These are phyloP conservation scores for Menidia beryllina DNA, from an alignment of 2,113 vertebrate species.

Conservation along the genomic window DNA sequence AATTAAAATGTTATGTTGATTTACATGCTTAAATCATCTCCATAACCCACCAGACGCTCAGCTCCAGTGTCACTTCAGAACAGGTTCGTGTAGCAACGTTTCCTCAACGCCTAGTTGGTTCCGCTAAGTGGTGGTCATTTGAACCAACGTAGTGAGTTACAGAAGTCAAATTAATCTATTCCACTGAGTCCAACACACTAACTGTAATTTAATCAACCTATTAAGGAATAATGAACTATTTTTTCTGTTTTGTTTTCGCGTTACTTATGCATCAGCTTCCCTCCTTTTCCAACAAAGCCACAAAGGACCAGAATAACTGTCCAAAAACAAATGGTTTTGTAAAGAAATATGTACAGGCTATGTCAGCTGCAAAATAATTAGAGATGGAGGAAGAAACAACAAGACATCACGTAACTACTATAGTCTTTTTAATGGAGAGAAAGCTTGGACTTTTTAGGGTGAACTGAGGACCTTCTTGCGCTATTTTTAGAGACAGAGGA, in stretches of 20 bases:
- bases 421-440: too few species aligned
- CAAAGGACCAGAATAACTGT: slow-evolving; percentile 21
- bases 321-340: too few species aligned
- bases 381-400: too few species aligned
- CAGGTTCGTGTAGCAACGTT: slow-evolving; percentile 27
- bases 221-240: too few species aligned
- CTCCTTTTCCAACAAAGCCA: slow-evolving; percentile 9
- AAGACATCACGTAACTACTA: too few species aligned
- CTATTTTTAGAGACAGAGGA: not conserved
- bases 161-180: not conserved
- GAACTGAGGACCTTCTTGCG: too few species aligned
- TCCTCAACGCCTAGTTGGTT: slow-evolving; percentile 15
- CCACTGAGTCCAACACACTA: not conserved
- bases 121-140: slow-evolving; percentile 10
- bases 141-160: not conserved
- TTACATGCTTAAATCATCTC: not conserved
- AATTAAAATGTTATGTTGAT: not conserved
- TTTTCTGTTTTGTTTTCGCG: not conserved
- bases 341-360: too few species aligned
- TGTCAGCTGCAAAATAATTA: too few species aligned
- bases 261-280: not conserved
- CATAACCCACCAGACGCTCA: slow-evolving; percentile 5
- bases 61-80: slow-evolving; percentile 27
- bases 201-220: not conserved
- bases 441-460: too few species aligned